phyloP scores from a whole-genome alignment of 2,797 vertebrate species.

The Eulemur mongoz region DNA sequence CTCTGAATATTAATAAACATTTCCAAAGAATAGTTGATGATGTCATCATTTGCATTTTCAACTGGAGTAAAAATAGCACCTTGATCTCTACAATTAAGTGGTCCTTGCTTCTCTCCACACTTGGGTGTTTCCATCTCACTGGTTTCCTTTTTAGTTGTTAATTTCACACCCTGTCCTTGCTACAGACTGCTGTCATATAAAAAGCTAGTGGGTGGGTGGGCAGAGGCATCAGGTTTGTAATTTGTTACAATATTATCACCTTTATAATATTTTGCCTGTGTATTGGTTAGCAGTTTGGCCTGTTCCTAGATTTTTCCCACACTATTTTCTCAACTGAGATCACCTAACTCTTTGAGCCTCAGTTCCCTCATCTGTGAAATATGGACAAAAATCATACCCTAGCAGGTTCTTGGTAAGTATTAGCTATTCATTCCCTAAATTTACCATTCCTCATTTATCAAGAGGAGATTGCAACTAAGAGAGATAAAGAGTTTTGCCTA shows the following conservation, averaged over 20 bases:
- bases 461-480: neutral
- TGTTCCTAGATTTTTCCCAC: neutral
- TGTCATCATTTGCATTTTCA: constrained; percentile 78
- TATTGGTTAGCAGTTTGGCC: neutral
- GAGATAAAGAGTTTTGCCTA: neutral
- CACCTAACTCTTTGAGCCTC: neutral
- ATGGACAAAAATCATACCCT: neutral
- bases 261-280: neutral
- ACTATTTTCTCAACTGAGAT: neutral
- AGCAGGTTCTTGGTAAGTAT: neutral
- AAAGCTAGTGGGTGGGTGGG: neutral
- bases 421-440: neutral
- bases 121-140: constrained; percentile 35
- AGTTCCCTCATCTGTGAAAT: neutral
- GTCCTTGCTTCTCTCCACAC: neutral
- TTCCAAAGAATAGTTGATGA: constrained; percentile 73
- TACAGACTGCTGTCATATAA: neutral
- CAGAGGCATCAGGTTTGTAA: neutral
- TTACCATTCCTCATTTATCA: neutral
- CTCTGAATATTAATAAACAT: constrained; percentile 81
- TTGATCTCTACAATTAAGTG: constrained; percentile 54
- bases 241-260: neutral
- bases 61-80: constrained; percentile 66
- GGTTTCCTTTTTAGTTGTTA: neutral
- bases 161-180: constrained; percentile 19